phyloP scores from a whole-genome alignment of 2,888 invertebrate species.

The Sesia apiformis region DNA sequence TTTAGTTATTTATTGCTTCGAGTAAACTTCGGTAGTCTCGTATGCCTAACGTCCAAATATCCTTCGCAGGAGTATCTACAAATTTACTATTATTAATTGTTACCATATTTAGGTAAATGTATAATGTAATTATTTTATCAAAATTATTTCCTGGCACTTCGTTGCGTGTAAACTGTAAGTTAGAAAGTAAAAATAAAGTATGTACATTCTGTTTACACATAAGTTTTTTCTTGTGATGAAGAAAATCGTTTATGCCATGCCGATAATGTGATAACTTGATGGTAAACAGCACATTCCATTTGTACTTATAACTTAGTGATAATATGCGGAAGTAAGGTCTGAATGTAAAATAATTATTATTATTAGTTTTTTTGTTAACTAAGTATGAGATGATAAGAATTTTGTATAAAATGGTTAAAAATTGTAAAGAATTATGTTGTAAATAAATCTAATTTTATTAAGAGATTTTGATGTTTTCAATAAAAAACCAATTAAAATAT shows the following conservation, averaged over 20 bases:
- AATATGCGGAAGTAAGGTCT: slow-evolving; percentile 54
- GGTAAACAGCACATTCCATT: slow-evolving; percentile 45
- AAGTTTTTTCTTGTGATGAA: slow-evolving; percentile 23
- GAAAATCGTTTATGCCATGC: slow-evolving; percentile 42
- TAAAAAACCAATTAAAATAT: too few species aligned
- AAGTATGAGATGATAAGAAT: slow-evolving; percentile 44
- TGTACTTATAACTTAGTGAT: slow-evolving; percentile 50
- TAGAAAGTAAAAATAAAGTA: too few species aligned
- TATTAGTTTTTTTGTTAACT: slow-evolving; percentile 55
- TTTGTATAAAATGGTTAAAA: slow-evolving; percentile 72
- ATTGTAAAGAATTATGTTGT: slow-evolving; percentile 71
- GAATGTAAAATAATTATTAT: slow-evolving; percentile 67
- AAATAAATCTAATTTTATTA: slow-evolving; percentile 53
- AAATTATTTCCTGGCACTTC: slow-evolving; percentile 2
- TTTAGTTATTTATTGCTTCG: slow-evolving; percentile 59
- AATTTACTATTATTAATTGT: slow-evolving; percentile 31
- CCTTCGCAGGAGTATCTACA: too few species aligned
- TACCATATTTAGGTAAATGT: slow-evolving; percentile 56
- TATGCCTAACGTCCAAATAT: neutral
- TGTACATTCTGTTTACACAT: slow-evolving; percentile 7
- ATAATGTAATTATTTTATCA: slow-evolving; percentile 21
- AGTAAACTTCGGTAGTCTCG: slow-evolving; percentile 3
- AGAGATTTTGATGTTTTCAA: neutral
- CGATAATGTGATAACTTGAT: slow-evolving; percentile 58
- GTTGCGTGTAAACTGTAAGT: too few species aligned